phyloP scores from a whole-genome alignment of 2,888 invertebrate species.

The Synanthedon andrenaeformis region DNA sequence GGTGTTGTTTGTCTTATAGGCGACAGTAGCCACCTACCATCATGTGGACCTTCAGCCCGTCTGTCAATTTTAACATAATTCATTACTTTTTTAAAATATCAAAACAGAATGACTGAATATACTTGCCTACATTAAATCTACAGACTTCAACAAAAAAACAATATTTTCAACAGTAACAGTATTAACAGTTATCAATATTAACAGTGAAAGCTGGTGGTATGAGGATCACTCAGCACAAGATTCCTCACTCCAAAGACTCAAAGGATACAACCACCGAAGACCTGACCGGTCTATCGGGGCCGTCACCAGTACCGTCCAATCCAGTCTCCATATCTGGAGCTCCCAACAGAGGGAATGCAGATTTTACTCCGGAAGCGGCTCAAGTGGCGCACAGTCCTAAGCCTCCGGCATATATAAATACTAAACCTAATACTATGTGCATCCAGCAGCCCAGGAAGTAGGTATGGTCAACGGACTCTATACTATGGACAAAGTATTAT shows the following conservation, averaged over 20 bases:
- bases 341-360: constrained; percentile 84
- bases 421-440: constrained; percentile 66
- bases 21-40: too few species aligned
- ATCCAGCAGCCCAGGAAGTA: constrained; percentile 91
- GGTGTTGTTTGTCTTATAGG: too few species aligned
- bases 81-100: too few species aligned
- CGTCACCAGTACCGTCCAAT: constrained; percentile 81
- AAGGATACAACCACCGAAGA: constrained; percentile 76
- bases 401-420: constrained; percentile 74
- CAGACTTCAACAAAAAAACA: background rate
- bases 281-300: constrained; percentile 79
- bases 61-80: too few species aligned
- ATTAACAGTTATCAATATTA: too few species aligned
- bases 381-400: constrained; percentile 86
- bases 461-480: constrained; percentile 17
- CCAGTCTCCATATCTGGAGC: constrained; percentile 82
- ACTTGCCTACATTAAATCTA: too few species aligned
- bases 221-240: constrained; percentile 91
- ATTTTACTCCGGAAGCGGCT: constrained; percentile 90
- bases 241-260: constrained; percentile 73
- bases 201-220: constrained; percentile 95
- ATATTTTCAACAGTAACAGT: too few species aligned
- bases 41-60: too few species aligned
- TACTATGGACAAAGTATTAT: too few species aligned
- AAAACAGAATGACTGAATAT: too few species aligned